These are phyloP conservation scores for Tinamus major DNA, from an alignment of 2,797 vertebrate genomes.

Conservation along the genomic window DNA sequence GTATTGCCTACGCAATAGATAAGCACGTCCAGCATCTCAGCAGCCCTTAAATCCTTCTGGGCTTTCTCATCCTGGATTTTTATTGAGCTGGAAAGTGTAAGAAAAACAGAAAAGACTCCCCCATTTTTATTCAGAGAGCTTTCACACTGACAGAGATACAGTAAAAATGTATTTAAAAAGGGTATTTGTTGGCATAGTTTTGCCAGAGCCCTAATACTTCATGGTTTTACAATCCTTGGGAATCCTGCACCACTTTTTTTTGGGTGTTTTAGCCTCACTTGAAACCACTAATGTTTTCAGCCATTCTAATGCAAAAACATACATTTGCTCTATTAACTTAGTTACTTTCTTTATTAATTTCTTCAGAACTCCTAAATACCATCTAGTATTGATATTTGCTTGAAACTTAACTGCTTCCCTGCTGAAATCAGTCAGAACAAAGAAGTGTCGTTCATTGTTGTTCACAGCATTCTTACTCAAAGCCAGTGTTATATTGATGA, in stretches of 20 bases:
- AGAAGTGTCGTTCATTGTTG: background rate
- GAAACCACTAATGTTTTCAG: background rate
- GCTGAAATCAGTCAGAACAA: background rate
- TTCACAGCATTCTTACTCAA: background rate
- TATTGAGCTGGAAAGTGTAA: background rate
- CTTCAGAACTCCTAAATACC: slow-evolving; percentile 13
- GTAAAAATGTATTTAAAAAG: accelerated
- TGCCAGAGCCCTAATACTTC: background rate
- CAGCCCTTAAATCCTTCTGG: background rate
- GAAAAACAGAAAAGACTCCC: background rate
- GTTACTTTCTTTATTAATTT: slow-evolving; percentile 28
- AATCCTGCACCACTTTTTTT: background rate
- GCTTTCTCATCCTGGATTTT: background rate
- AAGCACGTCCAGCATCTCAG: background rate
- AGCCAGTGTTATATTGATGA: background rate
- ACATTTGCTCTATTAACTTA: background rate
- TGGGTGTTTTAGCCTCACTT: background rate
- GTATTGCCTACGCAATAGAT: background rate
- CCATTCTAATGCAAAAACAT: background rate
- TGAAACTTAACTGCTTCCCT: background rate
- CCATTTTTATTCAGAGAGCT: background rate
- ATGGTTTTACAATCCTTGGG: background rate
- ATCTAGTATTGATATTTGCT: slow-evolving; percentile 22
- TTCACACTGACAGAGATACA: background rate
- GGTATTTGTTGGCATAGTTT: background rate